Base-by-base conservation (phyloP, 2,888 invertebrate genomes). In the Rugalucina vietnamica region DNA sequence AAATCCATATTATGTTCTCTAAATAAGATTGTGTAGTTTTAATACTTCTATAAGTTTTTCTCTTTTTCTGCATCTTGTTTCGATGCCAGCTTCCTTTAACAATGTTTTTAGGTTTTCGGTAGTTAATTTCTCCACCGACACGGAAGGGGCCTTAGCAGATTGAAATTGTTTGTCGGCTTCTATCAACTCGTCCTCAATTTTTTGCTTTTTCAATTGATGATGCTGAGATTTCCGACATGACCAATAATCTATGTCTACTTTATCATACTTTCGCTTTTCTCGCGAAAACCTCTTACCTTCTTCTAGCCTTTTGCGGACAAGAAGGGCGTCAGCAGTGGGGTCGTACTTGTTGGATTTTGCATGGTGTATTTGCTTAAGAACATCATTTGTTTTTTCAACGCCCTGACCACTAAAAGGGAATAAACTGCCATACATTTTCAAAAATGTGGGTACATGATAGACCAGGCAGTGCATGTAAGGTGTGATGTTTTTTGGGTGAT, bases 351-450 rank as follows among this genome's bases (percentile, higher is more conserved):
- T 75, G 3, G 75, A 54, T 54, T 75, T 75, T 54, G 34, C 24
- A 10, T 75, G 76, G 39, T 60, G 60, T n/a, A 75, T 75, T n/a
- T 70, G 71, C 49, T 78, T 77, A 0, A 78, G 1, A 36, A 71
- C 24, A 36, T 78, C 78, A 21, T 78, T 78, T 5, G 71, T 71
- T 71, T 78, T 78, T 29, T 78, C 78, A 1, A 78, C 78, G 21
- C 71, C 57, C 37, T 78, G 78, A 8, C 78, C 78, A 8, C 34
- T 34, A 36, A 71, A 78, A 27, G 54, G n/a, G 5, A 36, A 39
- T 1, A 78, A 24, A 24, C 57, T 54, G 4, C 75, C 75, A 36
- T 75, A 54, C 14, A 10, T 21, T 1, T 34, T 29, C 43, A 43
- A 8, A 43, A 12, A 18, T 43, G 43, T 43, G 8, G 49, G 74